These are phyloP conservation scores for Choloepus hoffmanni DNA, from an alignment of 2,113 vertebrate genomes.

Conservation along the genomic window DNA sequence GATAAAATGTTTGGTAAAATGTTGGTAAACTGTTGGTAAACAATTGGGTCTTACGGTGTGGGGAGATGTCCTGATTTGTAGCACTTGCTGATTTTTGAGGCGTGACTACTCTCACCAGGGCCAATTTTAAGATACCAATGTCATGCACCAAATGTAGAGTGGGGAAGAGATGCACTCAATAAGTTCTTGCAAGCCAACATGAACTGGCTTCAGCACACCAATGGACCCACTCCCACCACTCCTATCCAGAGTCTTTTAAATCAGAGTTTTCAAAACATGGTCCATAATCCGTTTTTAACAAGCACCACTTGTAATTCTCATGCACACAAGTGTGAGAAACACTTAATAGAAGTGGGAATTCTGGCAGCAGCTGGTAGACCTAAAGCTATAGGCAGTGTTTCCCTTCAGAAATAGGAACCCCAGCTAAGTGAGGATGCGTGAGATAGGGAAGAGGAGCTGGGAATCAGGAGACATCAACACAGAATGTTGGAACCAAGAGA, in stretches of 20 bases:
- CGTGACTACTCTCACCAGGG: neutral
- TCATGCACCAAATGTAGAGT: neutral
- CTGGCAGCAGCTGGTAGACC: neutral
- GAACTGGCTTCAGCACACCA: neutral
- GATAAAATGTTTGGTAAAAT: no score
- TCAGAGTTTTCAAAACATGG: neutral
- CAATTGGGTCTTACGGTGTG: neutral
- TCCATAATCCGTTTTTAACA: neutral
- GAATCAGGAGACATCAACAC: neutral
- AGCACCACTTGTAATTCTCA: neutral
- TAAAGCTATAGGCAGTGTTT: neutral
- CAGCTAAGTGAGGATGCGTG: neutral
- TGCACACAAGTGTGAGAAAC: neutral
- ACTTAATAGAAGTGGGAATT: neutral
- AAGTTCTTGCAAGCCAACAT: neutral
- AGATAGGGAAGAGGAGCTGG: neutral
- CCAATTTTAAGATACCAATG: neutral
- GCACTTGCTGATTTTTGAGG: neutral
- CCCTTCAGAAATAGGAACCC: neutral
- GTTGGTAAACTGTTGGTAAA: neutral
- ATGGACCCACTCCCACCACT: neutral
- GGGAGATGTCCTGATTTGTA: neutral
- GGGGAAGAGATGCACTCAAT: neutral
- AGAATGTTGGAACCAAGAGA: neutral
- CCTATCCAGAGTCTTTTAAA: neutral